Base-by-base conservation (phyloP, 2,888 invertebrate species). In the Nymphalis urticae region DNA sequence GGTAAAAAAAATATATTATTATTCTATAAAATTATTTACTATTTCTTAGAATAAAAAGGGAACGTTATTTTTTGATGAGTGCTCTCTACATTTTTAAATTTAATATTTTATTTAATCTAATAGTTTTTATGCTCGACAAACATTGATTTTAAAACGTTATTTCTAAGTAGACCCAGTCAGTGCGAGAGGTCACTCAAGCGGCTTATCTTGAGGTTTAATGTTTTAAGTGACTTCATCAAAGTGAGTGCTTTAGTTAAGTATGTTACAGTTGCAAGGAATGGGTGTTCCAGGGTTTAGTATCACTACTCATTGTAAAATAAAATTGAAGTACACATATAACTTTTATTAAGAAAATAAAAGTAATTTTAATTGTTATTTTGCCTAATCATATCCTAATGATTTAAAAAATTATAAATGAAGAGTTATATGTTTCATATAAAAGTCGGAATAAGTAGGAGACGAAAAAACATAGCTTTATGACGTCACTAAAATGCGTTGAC, bases 181-280 rank as follows among this genome's bases (percentile, higher is more conserved):
- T 65, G 56, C 48, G 53, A 60, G 24, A 68, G 51, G 53, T 48
- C 54, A 48, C 42, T 61, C 36, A 36, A 67, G 66, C 48, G 61
- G 58, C 62, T 71, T 66, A 63, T 68, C 70, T 59, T 62, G 59
- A 21, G 63, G 62, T 70, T 62, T 72, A 70, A 70, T 72, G 67
- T 72, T 74, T 72, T 64, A 69, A 74, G 62, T 68, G 73, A 69
- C 66, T 64, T 71, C 72, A 72, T 74, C 73, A 71, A 68, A 69
- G 64, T 70, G 62, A 73, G 73, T 74, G 74, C 66, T 66, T 56
- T 47, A 68, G 53, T 59, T 56, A 62, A 58, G 56, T 62, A 58
- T 64, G 70, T 68, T 68, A 50, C 54, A 64, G 62, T 65, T 65
- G 62, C 62, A 64, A 65, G 58, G 53, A 51, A 64, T 48, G 50